A percentile compares a stretch with the other conserved stretches of the same genome.
These are phyloP conservation scores for Steinernema carpocapsae DNA, from an alignment of 2,888 invertebrate species.

Conservation along the genomic window DNA sequence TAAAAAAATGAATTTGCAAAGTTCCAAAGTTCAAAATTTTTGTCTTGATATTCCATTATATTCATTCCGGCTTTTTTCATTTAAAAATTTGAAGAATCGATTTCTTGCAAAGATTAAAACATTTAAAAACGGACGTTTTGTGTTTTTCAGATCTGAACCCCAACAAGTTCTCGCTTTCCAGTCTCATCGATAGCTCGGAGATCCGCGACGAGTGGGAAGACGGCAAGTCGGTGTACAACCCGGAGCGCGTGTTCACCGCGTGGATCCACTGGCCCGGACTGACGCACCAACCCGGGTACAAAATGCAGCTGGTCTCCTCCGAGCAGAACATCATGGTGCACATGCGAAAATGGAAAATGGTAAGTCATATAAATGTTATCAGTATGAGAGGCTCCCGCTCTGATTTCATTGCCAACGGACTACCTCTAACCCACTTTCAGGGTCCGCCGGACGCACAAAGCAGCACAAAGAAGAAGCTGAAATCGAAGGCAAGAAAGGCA, in stretches of 20 bases:
- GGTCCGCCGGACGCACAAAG: neutral
- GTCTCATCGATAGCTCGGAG: slow-evolving; percentile 45
- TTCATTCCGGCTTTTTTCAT: no score
- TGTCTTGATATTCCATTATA: no score
- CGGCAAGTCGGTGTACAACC: slow-evolving; percentile 55
- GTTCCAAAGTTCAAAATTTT: no score
- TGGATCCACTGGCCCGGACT: slow-evolving; percentile 62
- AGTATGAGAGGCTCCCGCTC: neutral
- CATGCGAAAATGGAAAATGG: slow-evolving; percentile 48
- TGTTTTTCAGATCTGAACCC: slow-evolving; percentile 40
- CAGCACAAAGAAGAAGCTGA: neutral
- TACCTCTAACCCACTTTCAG: neutral
- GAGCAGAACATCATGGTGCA: slow-evolving; percentile 51
- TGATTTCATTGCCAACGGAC: neutral
- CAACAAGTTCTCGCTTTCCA: slow-evolving; percentile 46
- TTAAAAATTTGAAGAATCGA: no score
- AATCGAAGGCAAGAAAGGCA: slow-evolving; percentile 17
- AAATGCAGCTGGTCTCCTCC: slow-evolving; percentile 48
- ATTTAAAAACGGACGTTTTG: no score
- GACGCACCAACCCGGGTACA: slow-evolving; percentile 32
- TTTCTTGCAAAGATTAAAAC: no score
- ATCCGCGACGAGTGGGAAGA: slow-evolving; percentile 55
- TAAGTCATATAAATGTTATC: slow-evolving; percentile 10
- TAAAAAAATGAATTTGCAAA: no score
- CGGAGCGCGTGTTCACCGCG: slow-evolving; percentile 55